phyloP scores from a whole-genome alignment of 2,113 vertebrate species.

The Neodon shergylaensis region DNA sequence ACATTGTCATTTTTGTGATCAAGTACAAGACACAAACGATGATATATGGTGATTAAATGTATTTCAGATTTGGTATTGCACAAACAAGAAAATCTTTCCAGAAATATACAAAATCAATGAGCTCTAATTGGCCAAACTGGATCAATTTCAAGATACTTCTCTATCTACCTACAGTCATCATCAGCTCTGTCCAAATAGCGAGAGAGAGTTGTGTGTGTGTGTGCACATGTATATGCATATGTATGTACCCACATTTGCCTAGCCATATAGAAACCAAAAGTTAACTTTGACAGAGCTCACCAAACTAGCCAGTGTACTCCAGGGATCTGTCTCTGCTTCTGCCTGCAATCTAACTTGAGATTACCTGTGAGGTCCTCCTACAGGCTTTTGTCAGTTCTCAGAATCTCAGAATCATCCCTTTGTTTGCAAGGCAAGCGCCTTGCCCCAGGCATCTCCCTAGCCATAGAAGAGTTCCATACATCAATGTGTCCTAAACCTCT shows the following conservation, averaged over 20 bases:
- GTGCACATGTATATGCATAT: neutral
- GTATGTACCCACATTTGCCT: neutral
- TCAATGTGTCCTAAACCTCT: neutral
- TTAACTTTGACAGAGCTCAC: neutral
- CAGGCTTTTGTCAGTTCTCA: neutral
- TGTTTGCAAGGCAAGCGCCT: neutral
- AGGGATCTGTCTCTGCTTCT: neutral
- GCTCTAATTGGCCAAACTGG: neutral
- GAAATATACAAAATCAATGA: neutral
- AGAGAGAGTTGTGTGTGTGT: neutral
- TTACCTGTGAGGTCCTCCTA: no score
- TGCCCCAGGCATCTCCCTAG: neutral
- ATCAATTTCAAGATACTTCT: neutral
- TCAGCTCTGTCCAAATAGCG: neutral
- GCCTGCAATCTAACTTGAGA: neutral
- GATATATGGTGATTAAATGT: neutral
- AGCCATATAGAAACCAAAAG: neutral
- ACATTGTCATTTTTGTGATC: neutral
- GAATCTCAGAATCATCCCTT: no score
- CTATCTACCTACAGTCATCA: no score
- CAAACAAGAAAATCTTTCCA: neutral
- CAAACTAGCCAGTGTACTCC: neutral
- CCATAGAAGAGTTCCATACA: neutral
- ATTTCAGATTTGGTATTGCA: neutral
- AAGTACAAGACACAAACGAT: neutral